Percentiles rank a stretch among this genome's conserved stretches.
These are phyloP conservation scores for Chelmon rostratus DNA, from an alignment of 2,797 vertebrate species.

Conservation along the genomic window DNA sequence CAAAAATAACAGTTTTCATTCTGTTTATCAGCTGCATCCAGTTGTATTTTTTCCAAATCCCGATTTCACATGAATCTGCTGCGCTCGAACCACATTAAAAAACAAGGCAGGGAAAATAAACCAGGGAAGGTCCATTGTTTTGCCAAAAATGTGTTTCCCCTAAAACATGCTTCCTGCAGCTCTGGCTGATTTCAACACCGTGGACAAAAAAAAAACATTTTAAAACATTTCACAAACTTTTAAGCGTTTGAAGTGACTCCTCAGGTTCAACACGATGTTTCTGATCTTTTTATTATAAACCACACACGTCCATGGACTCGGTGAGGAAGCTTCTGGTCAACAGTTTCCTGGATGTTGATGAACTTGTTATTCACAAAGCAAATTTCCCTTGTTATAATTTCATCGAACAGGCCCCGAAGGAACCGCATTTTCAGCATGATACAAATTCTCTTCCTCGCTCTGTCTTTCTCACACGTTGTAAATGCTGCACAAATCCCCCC, in stretches of 20 bases:
- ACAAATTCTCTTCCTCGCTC: constrained; percentile 37
- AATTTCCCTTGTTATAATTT: constrained; percentile 24
- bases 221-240: constrained; percentile 26
- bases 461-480: constrained; percentile 45
- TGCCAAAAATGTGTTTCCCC: background rate
- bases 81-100: background rate
- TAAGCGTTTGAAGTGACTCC: constrained; percentile 14
- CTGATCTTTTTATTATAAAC: constrained; percentile 27
- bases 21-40: background rate
- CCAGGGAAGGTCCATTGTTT: background rate
- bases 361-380: constrained; percentile 6
- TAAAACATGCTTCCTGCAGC: background rate
- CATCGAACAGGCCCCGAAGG: background rate
- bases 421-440: constrained; percentile 27
- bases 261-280: constrained; percentile 2
- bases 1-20: background rate
- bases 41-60: background rate
- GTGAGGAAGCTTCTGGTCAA: background rate
- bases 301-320: constrained; percentile 17
- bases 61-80: background rate
- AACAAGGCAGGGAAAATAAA: background rate
- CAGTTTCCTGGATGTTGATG: constrained; percentile 8
- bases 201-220: constrained; percentile 15
- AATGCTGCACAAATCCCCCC: constrained; percentile 28
- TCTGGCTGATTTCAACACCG: background rate